These are phyloP conservation scores for Dinothrombium tinctorium DNA, from an alignment of 1,140 invertebrate species.

Conservation along the genomic window DNA sequence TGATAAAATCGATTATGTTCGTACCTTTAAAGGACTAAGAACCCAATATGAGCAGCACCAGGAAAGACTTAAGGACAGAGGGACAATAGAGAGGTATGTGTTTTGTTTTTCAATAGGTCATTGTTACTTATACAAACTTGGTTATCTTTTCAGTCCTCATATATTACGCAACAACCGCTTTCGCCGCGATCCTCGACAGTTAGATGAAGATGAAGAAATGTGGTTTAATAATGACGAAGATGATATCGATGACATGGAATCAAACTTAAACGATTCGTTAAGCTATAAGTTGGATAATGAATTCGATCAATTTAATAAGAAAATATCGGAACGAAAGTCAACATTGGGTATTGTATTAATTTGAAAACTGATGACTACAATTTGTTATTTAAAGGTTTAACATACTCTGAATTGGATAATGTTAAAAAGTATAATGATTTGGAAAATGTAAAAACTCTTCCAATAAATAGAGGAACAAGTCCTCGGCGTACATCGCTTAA, in stretches of 20 bases:
- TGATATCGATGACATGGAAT: conserved; percentile 37
- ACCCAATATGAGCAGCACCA: conserved; percentile 79
- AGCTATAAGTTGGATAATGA: conserved; percentile 29
- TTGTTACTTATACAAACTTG: conserved; percentile 3
- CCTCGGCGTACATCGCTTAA: conserved; percentile 11
- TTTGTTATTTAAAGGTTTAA: neutral
- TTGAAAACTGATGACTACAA: neutral
- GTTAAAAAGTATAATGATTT: conserved; percentile 9
- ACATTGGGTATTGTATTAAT: conserved; percentile 8
- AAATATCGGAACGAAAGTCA: conserved; percentile 21
- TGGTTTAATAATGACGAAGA: conserved; percentile 97
- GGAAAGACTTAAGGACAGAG: conserved; percentile 32
- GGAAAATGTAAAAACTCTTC: conserved; percentile 13
- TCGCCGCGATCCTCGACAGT: conserved; percentile 62
- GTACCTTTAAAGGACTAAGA: conserved; percentile 82
- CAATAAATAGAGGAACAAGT: conserved; percentile 10
- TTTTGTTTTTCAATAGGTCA: conserved; percentile 3
- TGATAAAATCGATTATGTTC: conserved; percentile 83
- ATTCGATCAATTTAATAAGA: conserved; percentile 32
- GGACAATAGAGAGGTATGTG: conserved; percentile 36
- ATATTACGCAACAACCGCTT: conserved; percentile 54
- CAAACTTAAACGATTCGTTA: conserved; percentile 26
- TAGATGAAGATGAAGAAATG: conserved; percentile 93
- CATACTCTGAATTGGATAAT: conserved; percentile 2
- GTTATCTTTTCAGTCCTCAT: conserved; percentile 28